Percentiles rank a stretch among this genome's conserved stretches.
Conservation (phyloP, 1,140 invertebrate species). For the Micrasema longulum region DNA sequence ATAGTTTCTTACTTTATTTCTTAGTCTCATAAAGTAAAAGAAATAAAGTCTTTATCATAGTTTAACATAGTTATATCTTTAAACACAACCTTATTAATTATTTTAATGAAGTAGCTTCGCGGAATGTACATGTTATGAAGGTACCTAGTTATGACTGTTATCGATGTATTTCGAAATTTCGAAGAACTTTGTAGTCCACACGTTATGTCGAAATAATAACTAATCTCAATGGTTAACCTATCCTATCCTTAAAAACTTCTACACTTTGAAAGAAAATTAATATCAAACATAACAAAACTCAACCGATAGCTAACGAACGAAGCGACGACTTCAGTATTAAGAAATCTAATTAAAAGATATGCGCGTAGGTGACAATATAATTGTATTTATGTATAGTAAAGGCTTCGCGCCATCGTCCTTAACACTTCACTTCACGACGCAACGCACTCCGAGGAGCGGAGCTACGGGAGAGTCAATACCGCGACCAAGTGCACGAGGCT, state of each 20-base stretch:
- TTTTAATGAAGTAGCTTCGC: conserved; percentile 41
- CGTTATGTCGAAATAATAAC: conserved; percentile 13
- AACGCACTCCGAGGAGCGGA: neutral
- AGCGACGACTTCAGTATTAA: conserved; percentile 35
- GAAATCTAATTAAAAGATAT: conserved; percentile 24
- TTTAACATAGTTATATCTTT: conserved; percentile 49
- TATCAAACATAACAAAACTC: conserved; percentile 40
- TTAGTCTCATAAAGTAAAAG: conserved; percentile 40
- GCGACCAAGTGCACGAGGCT: conserved; percentile 67
- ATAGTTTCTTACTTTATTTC: conserved; percentile 45
- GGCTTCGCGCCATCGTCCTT: conserved; percentile 24
- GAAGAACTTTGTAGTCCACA: conserved; percentile 17
- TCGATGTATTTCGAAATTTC: conserved; percentile 14
- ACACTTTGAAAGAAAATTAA: conserved; percentile 34
- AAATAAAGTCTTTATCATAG: conserved; percentile 53
- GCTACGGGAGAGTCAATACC: conserved; percentile 58
- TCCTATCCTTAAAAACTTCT: conserved; percentile 30
- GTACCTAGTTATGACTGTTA: conserved; percentile 21
- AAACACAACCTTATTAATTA: conserved; percentile 54
- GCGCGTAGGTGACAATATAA: conserved; percentile 33
- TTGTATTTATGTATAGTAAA: no score
- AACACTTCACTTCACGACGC: conserved; percentile 38
- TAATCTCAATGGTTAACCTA: conserved; percentile 28
- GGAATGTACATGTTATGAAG: conserved; percentile 3
- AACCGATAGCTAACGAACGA: conserved; percentile 39